Percentiles rank a stretch among this genome's conserved stretches.
These are phyloP conservation scores for Ceyx melanurus DNA, from an alignment of 2,113 vertebrate species.

Conservation along the genomic window DNA sequence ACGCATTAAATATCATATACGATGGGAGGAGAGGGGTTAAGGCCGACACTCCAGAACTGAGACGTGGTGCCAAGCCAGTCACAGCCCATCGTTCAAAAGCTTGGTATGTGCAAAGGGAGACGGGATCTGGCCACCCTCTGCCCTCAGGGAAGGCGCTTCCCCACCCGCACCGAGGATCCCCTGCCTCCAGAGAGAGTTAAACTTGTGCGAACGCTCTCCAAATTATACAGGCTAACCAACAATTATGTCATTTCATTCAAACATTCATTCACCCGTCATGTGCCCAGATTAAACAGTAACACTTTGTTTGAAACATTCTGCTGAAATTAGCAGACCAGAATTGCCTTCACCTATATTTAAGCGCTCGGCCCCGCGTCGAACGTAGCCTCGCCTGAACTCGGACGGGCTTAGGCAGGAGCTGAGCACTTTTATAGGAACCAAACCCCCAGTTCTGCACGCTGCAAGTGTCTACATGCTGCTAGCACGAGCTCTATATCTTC, in stretches of 20 bases:
- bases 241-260: constrained; percentile 82
- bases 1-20: constrained; percentile 90
- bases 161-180: constrained; percentile 38
- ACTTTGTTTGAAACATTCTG: constrained; percentile 80
- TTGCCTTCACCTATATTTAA: constrained; percentile 79
- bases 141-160: constrained; percentile 18
- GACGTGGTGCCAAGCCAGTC: background rate
- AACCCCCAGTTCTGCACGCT: background rate
- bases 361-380: background rate
- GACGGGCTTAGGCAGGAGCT: constrained; percentile 37
- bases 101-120: background rate
- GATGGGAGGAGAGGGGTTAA: constrained; percentile 69
- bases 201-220: constrained; percentile 72
- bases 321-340: constrained; percentile 79
- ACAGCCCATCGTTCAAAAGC: background rate
- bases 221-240: constrained; percentile 80
- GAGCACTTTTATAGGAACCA: constrained; percentile 7
- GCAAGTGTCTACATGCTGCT: background rate
- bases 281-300: constrained; percentile 80
- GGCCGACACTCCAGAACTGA: constrained; percentile 33
- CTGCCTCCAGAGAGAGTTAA: constrained; percentile 73
- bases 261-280: constrained; percentile 79
- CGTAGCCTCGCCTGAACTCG: constrained; percentile 63
- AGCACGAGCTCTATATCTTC: background rate
- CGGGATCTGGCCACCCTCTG: background rate